Percentiles rank a stretch among this genome's conserved stretches.
phyloP scores from a whole-genome alignment of 2,797 vertebrate genomes.

The Philypnodon macrostomus region DNA sequence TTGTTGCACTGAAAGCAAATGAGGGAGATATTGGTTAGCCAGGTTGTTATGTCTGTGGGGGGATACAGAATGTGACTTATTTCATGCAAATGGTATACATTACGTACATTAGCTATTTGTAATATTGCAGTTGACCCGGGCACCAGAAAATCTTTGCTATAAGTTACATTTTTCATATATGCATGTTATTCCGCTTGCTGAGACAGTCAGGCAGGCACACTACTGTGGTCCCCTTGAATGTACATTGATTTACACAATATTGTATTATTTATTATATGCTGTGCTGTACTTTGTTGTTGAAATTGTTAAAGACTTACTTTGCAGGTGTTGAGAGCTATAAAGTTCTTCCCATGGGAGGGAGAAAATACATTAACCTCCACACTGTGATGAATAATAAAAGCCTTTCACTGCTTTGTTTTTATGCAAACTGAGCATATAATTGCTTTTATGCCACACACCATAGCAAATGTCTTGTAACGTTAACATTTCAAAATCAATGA shows the following conservation, averaged over 20 bases:
- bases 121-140: no score
- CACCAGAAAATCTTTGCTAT: no score
- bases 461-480: background rate
- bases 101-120: no score
- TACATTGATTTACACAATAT: no score
- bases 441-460: background rate
- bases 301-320: conserved; percentile 3
- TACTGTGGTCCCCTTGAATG: no score
- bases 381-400: conserved; percentile 5
- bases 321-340: conserved; percentile 2
- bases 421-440: conserved; percentile 3
- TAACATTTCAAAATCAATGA: background rate
- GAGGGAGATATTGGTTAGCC: background rate
- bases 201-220: no score
- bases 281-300: background rate
- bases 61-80: background rate
- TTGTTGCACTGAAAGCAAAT: background rate
- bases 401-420: background rate
- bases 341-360: background rate
- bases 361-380: conserved; percentile 1
- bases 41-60: background rate
- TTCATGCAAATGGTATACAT: no score
- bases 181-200: no score
- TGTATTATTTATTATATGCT: no score
- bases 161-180: no score